A percentile compares a stretch with the other conserved stretches of the same genome.
These are phyloP conservation scores for Periophthalmus modestus DNA, from an alignment of 2,113 vertebrate species.

Conservation along the genomic window DNA sequence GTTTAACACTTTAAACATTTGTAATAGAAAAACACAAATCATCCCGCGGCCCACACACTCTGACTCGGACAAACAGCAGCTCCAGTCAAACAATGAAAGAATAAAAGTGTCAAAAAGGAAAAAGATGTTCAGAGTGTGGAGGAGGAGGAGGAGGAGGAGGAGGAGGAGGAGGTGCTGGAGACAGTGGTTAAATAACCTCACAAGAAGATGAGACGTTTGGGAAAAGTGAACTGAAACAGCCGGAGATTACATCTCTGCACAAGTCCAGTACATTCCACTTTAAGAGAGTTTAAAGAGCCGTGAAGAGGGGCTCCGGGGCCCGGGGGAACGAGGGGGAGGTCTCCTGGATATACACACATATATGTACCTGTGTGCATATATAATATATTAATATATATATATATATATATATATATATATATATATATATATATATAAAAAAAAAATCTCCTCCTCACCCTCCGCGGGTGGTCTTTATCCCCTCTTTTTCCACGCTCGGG, in stretches of 20 bases:
- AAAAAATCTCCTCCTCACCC: too few relatives aligned
- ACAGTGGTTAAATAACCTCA: slow-evolving; percentile 38
- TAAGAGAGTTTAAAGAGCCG: slow-evolving; percentile 91
- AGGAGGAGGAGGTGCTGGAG: too few relatives aligned
- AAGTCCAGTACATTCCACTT: slow-evolving; percentile 95
- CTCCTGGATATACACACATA: slow-evolving; percentile 21
- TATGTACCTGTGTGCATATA: too few relatives aligned
- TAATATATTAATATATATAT: too few relatives aligned
- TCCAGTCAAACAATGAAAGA: slow-evolving; percentile 33
- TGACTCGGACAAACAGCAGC: slow-evolving; percentile 20
- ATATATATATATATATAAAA: too few relatives aligned
- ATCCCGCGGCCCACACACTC: slow-evolving; percentile 16
- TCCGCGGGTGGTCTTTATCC: too few relatives aligned
- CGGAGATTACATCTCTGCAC: slow-evolving; percentile 88
- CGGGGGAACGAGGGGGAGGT: slow-evolving; percentile 61
- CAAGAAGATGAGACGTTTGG: slow-evolving; percentile 42
- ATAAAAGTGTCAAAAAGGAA: slow-evolving; percentile 34
- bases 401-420: too few relatives aligned
- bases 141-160: slow-evolving; percentile 40
- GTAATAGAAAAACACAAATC: slow-evolving; percentile 18
- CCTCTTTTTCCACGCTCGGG: too few relatives aligned
- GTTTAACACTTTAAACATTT: not conserved
- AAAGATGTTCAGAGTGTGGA: slow-evolving; percentile 21
- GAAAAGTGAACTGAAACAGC: slow-evolving; percentile 85
- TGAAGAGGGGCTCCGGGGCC: slow-evolving; percentile 77